Conservation (phyloP, 2,888 invertebrate genomes). For the Ethmia dodecea region DNA sequence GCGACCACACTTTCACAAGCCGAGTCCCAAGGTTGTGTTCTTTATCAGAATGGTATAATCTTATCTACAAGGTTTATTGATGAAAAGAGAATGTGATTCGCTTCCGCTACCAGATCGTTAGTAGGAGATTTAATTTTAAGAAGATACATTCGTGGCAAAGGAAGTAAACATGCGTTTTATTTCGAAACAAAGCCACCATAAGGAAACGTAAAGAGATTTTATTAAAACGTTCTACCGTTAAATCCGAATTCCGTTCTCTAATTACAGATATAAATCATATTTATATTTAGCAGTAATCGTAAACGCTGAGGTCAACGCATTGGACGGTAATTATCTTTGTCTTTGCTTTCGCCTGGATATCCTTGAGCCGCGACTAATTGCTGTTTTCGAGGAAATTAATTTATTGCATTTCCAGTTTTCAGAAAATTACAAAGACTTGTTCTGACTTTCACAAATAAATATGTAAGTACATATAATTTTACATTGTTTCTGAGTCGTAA, state of each 20-base stretch:
- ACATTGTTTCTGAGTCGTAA: too few relatives aligned
- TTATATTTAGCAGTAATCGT: conserved; percentile 3
- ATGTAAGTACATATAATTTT: too few relatives aligned
- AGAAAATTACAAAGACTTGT: too few relatives aligned
- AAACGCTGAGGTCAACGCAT: conserved; percentile 1
- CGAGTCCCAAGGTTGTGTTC: conserved; percentile 15
- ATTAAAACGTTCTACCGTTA: neutral
- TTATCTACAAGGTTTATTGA: conserved; percentile 17
- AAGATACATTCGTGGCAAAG: too few relatives aligned
- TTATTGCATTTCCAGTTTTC: neutral
- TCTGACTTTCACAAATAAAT: too few relatives aligned
- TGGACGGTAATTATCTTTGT: conserved; percentile 1
- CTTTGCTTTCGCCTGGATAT: neutral
- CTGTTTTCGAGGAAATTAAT: conserved; percentile 1
- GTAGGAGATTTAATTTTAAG: too few relatives aligned
- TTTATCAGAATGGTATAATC: conserved; percentile 16
- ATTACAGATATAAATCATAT: conserved; percentile 5
- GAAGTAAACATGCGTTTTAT: too few relatives aligned
- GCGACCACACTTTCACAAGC: conserved; percentile 21
- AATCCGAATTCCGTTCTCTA: neutral
- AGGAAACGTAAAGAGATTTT: neutral
- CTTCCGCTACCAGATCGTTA: too few relatives aligned
- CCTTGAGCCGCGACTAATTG: neutral
- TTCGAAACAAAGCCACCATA: neutral
- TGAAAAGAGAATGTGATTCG: conserved; percentile 9